phyloP scores from a whole-genome alignment of 2,888 invertebrate genomes.

The Mesoligia furuncula region DNA sequence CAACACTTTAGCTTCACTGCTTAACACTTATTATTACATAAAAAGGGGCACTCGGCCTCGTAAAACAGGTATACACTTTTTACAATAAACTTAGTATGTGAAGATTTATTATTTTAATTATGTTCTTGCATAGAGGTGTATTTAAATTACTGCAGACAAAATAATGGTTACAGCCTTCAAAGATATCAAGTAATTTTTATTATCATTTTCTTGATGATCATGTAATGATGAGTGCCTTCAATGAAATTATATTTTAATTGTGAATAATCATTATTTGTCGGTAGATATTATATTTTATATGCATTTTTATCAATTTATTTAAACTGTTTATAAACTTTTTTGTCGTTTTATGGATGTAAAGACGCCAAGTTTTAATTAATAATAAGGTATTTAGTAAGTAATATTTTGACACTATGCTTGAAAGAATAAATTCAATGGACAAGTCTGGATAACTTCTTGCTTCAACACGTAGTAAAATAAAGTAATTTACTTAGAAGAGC shows the following conservation, averaged over 20 bases:
- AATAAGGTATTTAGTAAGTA: neutral
- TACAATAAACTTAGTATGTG: neutral
- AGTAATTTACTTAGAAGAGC: neutral
- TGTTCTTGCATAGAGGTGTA: conserved; percentile 1
- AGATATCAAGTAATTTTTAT: neutral
- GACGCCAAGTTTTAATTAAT: neutral
- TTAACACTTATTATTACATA: neutral
- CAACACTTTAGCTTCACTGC: neutral
- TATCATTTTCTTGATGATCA: neutral
- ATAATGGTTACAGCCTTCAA: neutral
- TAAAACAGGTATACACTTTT: conserved; percentile 6
- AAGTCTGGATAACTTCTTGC: no score
- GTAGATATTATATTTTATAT: neutral
- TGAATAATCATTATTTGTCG: neutral
- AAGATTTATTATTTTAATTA: conserved; percentile 13
- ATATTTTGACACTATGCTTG: neutral
- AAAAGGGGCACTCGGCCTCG: neutral
- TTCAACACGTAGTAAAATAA: neutral
- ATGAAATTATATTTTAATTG: conserved; percentile 6
- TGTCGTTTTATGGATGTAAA: neutral
- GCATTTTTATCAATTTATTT: neutral
- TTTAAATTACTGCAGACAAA: neutral
- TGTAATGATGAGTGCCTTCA: neutral
- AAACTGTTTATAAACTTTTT: neutral
- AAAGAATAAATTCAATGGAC: neutral